A percentile compares a stretch with the other conserved stretches of the same genome.
phyloP scores from a whole-genome alignment of 2,113 vertebrate species.

The Lampris incognitus region DNA sequence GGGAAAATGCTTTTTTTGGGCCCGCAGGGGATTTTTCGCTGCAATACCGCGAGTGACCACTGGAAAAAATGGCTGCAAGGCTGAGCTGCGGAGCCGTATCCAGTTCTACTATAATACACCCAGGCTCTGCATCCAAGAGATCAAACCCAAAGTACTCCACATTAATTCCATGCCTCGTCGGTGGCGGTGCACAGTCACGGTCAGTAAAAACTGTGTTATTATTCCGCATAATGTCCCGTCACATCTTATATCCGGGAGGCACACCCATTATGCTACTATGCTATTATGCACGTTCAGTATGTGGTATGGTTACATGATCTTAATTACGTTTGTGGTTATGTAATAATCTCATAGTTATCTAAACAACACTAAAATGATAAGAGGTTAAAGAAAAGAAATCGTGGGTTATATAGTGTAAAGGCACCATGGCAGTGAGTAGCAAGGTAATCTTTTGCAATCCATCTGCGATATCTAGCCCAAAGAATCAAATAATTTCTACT shows the following conservation, averaged over 20 bases:
- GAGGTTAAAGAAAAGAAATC: no score
- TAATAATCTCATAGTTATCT: no score
- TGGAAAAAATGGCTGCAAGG: no score
- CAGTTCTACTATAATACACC: background rate
- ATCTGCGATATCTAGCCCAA: background rate
- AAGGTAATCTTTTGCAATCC: background rate
- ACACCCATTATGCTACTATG: slow-evolving; percentile 3
- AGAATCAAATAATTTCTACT: background rate
- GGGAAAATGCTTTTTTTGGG: no score
- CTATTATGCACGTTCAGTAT: background rate
- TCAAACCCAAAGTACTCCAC: background rate
- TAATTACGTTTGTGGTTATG: no score
- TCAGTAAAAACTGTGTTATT: background rate
- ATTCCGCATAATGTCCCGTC: background rate
- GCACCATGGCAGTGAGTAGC: slow-evolving; percentile 1
- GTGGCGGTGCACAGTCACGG: background rate
- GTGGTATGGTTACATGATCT: background rate
- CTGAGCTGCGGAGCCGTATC: no score
- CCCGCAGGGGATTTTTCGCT: no score
- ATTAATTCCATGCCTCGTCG: background rate
- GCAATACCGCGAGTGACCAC: no score
- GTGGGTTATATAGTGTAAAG: background rate
- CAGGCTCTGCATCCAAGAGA: background rate
- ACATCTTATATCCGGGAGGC: slow-evolving; percentile 7
- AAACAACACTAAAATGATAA: no score